Base-by-base conservation (phyloP, 2,797 vertebrate species). In the Poecilia gillii region DNA sequence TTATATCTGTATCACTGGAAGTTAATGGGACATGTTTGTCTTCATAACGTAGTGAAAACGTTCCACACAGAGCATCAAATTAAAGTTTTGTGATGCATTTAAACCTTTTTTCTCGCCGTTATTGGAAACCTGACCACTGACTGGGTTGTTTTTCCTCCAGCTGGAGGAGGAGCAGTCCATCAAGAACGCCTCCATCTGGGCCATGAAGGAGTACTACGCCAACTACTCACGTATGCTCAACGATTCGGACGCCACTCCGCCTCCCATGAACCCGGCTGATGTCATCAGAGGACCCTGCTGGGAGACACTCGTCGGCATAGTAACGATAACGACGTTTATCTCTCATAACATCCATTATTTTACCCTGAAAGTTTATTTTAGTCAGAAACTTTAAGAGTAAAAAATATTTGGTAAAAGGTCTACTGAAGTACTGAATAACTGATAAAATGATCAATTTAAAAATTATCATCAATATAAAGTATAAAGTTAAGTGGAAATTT, bases 271-370 rank as follows among this genome's bases (percentile, higher is more conserved):
- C 86, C 98, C 98, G 0, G 94, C 96, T 31, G 98, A 99, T 0
- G 91, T 98, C 83, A 97, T 98, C 91, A 96, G 98, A 73, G 99
- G 98, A 76, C 97, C 98, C 64, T 99, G 99, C 94, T 99, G 99
- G 99, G 99, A 99, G 94, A 99, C 99, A 0, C 96, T 96, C 0
- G 99, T 99, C 0, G 99, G 99, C 91, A 96, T 99, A 28, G 99
- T 99, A 96, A 97, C 12, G 4, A 76, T 49, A 43, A 72, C 3
- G 0, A 33, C n/a, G 39, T 46, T 16, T n/a, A 7, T 7, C 68
- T 16, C 12, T 18, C 8, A 20, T 16, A 45, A 28, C 6, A 8
- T 25, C 14, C 23, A n/a, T 41, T 70, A n/a, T 41, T 70, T 41
- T 43, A 70, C 11, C 36, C 0, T 39, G 64, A 16, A 68, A 41